phyloP scores from a whole-genome alignment of 2,888 invertebrate species.

The Coenonympha arcania region DNA sequence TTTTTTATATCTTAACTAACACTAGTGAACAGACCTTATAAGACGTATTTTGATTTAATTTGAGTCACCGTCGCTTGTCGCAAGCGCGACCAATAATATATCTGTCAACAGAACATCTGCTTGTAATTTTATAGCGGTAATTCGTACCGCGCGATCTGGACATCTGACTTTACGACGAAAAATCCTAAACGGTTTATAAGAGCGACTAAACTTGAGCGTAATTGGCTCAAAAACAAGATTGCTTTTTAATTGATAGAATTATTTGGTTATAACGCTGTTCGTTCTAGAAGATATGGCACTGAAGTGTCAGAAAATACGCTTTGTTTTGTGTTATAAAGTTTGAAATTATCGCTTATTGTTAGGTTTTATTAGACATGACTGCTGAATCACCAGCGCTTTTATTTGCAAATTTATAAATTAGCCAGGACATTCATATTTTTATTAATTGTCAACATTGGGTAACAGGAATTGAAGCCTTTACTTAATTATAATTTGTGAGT shows the following conservation, averaged over 20 bases:
- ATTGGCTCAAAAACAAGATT: conserved; percentile 19
- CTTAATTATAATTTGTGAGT: no score
- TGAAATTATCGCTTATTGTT: conserved; percentile 30
- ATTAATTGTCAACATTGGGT: no score
- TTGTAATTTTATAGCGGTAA: conserved; percentile 51
- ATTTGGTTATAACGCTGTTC: neutral
- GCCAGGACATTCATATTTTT: no score
- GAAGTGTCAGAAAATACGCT: conserved; percentile 33
- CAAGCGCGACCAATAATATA: conserved; percentile 44
- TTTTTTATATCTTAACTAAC: no score
- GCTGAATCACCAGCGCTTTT: no score
- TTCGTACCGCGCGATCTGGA: conserved; percentile 39
- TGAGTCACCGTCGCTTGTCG: conserved; percentile 26
- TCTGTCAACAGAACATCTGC: conserved; percentile 54
- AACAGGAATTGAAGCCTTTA: no score
- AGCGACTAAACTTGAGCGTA: conserved; percentile 30
- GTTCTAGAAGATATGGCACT: neutral
- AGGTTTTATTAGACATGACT: no score
- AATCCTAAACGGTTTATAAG: conserved; percentile 22
- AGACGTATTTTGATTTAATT: conserved; percentile 15
- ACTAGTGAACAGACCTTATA: conserved; percentile 16
- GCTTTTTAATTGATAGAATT: conserved; percentile 19
- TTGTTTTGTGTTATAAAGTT: conserved; percentile 35
- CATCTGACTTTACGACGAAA: conserved; percentile 25
- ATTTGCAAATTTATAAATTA: no score